Evolutionary conservation across 2,888 invertebrate species (phyloP).

Genomic region (Stratiomys singularior): DNA sequence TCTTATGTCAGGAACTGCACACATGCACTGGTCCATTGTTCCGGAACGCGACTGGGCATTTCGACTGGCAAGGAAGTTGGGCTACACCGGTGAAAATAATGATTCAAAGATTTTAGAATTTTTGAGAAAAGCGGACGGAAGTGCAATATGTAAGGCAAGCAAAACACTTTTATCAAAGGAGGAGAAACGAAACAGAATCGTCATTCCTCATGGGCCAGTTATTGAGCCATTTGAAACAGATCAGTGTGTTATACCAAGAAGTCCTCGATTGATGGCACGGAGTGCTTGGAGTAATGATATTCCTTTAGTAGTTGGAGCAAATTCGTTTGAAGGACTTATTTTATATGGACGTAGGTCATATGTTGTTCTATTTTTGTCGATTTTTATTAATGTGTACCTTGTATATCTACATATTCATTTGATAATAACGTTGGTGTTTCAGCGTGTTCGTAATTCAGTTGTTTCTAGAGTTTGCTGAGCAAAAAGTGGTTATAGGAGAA

Average conservation of each 20-base stretch:
- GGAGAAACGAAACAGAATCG: constrained; percentile 59
- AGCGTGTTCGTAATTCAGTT: too few relatives aligned
- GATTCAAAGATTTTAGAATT: constrained; percentile 62
- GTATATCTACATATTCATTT: too few relatives aligned
- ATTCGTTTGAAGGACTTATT: constrained; percentile 62
- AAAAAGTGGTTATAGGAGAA: too few relatives aligned
- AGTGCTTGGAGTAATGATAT: constrained; percentile 63
- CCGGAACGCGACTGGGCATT: constrained; percentile 59
- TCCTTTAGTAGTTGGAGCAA: constrained; percentile 63
- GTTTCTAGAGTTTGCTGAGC: too few relatives aligned
- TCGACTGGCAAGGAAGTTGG: constrained; percentile 61
- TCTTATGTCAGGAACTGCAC: constrained; percentile 61
- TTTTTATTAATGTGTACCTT: too few relatives aligned
- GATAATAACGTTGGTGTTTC: too few relatives aligned
- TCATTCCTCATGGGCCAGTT: constrained; percentile 61
- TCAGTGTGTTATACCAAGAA: constrained; percentile 60
- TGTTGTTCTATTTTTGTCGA: too few relatives aligned
- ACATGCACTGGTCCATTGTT: constrained; percentile 61
- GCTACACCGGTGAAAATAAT: constrained; percentile 60
- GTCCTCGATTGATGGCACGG: constrained; percentile 62
- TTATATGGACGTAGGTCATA: constrained; percentile 58
- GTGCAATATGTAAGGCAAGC: constrained; percentile 60
- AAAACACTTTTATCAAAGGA: constrained; percentile 61
- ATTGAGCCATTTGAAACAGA: constrained; percentile 61
- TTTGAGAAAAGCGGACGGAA: constrained; percentile 61